Evolutionary conservation across 1,140 invertebrate genomes (phyloP), one percentile per base, ranked within the genome.

Genomic region (Pseudomyrmex cubaensis): DNA sequence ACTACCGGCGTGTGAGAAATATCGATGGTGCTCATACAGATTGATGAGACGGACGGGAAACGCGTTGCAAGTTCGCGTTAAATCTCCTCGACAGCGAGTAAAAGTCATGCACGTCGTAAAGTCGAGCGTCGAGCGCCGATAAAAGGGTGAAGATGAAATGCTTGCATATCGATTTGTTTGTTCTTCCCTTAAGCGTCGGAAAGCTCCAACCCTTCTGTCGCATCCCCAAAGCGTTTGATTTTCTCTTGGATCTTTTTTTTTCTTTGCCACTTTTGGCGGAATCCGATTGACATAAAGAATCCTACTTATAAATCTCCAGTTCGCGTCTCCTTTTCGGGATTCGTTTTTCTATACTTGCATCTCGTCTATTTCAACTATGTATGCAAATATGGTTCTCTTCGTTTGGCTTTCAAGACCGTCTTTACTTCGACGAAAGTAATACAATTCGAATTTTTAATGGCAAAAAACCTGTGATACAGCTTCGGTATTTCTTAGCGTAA

Each of bases 81-180:
- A 89, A 76, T 54, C 56, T 48, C 50, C 9, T 50, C 83, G 66
- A 83, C 52, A 56, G 54, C 69, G 35, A 56, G 48, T 52, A 57
- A 72, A 62, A 85, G 62, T 59, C 66, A 70, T 61, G 61, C 61
- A 82, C 63, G 67, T 83, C 69, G 78, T 74, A 44, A 80, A 80
- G 76, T 62, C 25, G 59, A 80, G 63, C 59, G 35, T 35, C 35
- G 50, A 63, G 63, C 69, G 62, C 59, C 74, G 75, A 89, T 84
- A 66, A 83, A 85, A 90, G 86, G 67, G 82, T 63, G 76, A 62
- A 85, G 88, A 91, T 90, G 90, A 92, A 92, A 92, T 90, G 88
- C 91, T 93, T 86, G 90, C 90, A 89, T 89, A 90, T 93, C 92
- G 91, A 93, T 92, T 92, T 93, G 90, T 93, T 93, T 93, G 92